phyloP scores from a whole-genome alignment of 2,888 invertebrate species.

The Pristionchus maxplancki region DNA sequence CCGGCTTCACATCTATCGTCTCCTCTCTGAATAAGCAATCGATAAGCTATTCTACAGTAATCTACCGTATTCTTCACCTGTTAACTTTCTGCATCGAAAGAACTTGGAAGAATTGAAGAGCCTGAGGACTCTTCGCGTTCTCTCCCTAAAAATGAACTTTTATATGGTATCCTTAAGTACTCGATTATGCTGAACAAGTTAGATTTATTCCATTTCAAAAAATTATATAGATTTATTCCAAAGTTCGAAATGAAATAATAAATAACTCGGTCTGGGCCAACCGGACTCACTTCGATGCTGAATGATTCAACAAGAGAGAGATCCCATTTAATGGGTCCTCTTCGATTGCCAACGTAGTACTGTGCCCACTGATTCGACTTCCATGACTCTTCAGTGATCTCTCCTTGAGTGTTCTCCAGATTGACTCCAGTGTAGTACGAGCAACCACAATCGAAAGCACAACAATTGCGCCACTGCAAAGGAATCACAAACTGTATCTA shows the following conservation, averaged over 20 bases:
- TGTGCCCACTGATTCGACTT: neutral
- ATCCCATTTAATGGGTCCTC: neutral
- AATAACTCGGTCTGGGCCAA: too few relatives aligned
- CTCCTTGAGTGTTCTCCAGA: neutral
- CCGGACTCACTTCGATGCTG: slow-evolving; percentile 3
- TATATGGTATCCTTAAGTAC: too few relatives aligned
- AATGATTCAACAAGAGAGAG: neutral
- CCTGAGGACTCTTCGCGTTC: neutral
- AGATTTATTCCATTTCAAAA: too few relatives aligned
- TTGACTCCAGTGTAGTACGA: slow-evolving; percentile 24
- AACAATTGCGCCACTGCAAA: neutral
- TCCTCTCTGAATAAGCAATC: neutral
- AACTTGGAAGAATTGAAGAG: slow-evolving; percentile 24
- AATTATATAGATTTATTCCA: too few relatives aligned
- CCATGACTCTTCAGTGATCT: neutral
- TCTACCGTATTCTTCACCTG: neutral
- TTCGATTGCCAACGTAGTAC: neutral
- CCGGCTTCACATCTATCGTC: neutral
- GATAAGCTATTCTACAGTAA: neutral
- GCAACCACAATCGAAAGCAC: neutral
- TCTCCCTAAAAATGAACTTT: slow-evolving; percentile 11
- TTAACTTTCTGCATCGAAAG: neutral
- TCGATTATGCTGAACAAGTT: too few relatives aligned
- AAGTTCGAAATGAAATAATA: too few relatives aligned
- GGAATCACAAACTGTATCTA: neutral